A percentile compares a stretch with the other conserved stretches of the same genome.
Conservation (phyloP, 2,113 vertebrate genomes). For the Corapipo altera region DNA sequence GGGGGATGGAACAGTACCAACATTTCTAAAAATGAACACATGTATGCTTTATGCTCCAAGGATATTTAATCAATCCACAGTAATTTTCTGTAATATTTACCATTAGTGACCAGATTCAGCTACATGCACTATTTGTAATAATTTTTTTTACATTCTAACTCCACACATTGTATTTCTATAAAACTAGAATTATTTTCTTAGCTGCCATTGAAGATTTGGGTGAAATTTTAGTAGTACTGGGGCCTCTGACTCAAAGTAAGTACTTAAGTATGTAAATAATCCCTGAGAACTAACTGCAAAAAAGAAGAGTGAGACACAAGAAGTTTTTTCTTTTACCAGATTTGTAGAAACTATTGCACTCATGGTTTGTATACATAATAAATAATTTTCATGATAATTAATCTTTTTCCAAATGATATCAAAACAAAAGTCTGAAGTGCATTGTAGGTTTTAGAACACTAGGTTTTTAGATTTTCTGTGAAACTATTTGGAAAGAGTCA, state of each 20-base stretch:
- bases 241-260: neutral
- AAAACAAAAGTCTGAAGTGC: neutral
- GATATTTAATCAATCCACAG: constrained; percentile 15
- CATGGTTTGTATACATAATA: neutral
- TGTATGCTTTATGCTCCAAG: constrained; percentile 22
- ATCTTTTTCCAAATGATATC: neutral
- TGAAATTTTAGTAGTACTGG: neutral
- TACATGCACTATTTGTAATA: neutral
- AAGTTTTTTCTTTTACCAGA: neutral
- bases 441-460: neutral
- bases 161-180: neutral
- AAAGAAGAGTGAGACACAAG: neutral
- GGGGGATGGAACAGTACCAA: constrained; percentile 32
- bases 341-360: neutral
- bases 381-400: neutral
- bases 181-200: neutral
- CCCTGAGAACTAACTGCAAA: neutral
- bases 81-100: constrained; percentile 7
- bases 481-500: neutral
- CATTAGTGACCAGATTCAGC: constrained; percentile 25
- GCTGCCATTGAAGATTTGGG: neutral
- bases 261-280: neutral
- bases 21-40: constrained; percentile 63
- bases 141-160: neutral
- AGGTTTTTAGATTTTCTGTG: neutral